These are phyloP conservation scores for Drosophila mimetica DNA, from an alignment of 2,888 invertebrate species.

Conservation along the genomic window DNA sequence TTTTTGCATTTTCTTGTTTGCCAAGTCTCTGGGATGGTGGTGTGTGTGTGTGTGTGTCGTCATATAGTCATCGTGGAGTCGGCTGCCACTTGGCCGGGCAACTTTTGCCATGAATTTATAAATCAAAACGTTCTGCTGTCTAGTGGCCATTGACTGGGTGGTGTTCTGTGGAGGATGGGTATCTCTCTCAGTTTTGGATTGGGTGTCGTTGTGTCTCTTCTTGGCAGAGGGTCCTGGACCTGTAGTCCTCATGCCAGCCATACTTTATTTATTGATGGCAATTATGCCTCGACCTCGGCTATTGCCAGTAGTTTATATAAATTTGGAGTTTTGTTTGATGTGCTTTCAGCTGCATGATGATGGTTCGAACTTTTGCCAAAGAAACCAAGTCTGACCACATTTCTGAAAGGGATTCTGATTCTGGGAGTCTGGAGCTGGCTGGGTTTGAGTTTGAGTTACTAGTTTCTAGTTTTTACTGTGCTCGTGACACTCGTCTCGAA, in stretches of 20 bases:
- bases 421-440: constrained; percentile 20
- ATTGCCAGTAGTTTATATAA: constrained; percentile 75
- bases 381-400: constrained; percentile 79
- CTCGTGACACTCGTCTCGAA: constrained; percentile 40
- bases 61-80: constrained; percentile 43
- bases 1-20: constrained; percentile 63
- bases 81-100: constrained; percentile 75
- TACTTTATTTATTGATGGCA: constrained; percentile 83
- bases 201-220: constrained; percentile 27
- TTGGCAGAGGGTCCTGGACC: constrained; percentile 22
- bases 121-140: constrained; percentile 76
- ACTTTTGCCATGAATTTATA: constrained; percentile 78
- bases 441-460: constrained; percentile 1
- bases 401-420: constrained; percentile 55
- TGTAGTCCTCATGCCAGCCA: constrained; percentile 50
- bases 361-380: constrained; percentile 71
- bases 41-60: constrained; percentile 25
- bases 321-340: constrained; percentile 76
- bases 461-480: constrained; percentile 5
- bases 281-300: constrained; percentile 81
- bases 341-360: constrained; percentile 66
- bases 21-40: constrained; percentile 66
- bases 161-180: constrained; percentile 11
- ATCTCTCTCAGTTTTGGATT: constrained; percentile 27
- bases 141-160: constrained; percentile 56